These are phyloP conservation scores for Lepidocyrtoides sp. DNA, from an alignment of 2,888 invertebrate genomes.

Conservation along the genomic window DNA sequence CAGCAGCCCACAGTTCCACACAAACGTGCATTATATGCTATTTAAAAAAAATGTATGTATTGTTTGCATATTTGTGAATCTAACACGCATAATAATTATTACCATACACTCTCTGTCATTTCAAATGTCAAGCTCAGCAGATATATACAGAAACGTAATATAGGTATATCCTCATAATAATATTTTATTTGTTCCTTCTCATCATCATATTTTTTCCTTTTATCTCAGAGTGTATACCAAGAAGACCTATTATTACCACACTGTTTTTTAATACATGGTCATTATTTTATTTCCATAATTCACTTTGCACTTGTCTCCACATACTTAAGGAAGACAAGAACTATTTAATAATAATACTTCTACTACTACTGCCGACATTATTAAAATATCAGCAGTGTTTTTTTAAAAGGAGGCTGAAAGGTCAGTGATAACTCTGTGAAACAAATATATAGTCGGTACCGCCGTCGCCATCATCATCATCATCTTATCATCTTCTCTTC, in stretches of 20 bases:
- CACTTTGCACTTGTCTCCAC: neutral
- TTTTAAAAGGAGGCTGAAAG: slow-evolving; percentile 70
- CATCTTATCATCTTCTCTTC: slow-evolving; percentile 9
- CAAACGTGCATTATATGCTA: neutral
- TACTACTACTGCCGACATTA: no score
- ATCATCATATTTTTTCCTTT: no score
- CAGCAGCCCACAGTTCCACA: slow-evolving; percentile 28
- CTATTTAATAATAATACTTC: neutral
- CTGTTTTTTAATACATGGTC: neutral
- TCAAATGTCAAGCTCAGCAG: neutral
- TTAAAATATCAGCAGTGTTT: neutral
- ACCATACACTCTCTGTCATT: neutral
- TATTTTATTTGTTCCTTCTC: no score
- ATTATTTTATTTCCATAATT: slow-evolving; percentile 33
- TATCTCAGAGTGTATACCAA: no score
- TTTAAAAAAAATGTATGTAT: neutral
- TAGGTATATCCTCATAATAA: neutral
- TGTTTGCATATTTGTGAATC: slow-evolving; percentile 4
- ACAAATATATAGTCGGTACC: slow-evolving; percentile 14
- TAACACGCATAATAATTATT: neutral
- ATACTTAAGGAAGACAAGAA: neutral
- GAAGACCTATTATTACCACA: neutral
- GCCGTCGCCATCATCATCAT: neutral
- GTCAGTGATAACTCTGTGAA: slow-evolving; percentile 70
- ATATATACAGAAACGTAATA: no score